A percentile compares a stretch with the other conserved stretches of the same genome.
phyloP scores from a whole-genome alignment of 2,888 invertebrate species.

The Sphecodes monilicornis region DNA sequence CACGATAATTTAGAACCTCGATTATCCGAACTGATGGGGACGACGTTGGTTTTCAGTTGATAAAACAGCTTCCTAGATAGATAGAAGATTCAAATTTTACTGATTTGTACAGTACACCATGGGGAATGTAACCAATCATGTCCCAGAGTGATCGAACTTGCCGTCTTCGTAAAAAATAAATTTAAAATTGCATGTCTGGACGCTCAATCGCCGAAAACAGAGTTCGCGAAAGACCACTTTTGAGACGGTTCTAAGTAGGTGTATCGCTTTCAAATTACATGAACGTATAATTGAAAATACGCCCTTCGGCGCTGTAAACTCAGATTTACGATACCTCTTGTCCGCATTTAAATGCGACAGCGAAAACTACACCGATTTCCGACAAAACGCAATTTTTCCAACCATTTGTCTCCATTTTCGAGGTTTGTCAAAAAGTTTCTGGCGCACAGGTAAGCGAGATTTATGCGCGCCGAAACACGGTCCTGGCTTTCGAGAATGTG shows the following conservation, averaged over 20 bases:
- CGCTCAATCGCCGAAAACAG: neutral
- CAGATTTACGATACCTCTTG: neutral
- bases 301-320: neutral
- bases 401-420: neutral
- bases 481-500: neutral
- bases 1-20: neutral
- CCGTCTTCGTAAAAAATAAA: neutral
- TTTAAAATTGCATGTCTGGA: rapidly evolving
- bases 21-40: neutral
- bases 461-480: neutral
- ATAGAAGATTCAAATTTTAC: neutral
- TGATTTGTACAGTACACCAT: neutral
- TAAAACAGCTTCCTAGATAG: neutral
- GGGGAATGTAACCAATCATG: neutral
- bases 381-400: neutral
- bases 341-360: neutral
- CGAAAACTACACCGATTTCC: neutral
- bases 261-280: neutral
- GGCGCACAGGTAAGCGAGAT: neutral
- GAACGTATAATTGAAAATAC: neutral
- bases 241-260: neutral
- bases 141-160: neutral
- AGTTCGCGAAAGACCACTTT: neutral
- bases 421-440: neutral
- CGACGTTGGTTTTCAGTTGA: neutral